These are phyloP conservation scores for Centrocercus urophasianus DNA, from an alignment of 2,113 vertebrate genomes.

Conservation along the genomic window DNA sequence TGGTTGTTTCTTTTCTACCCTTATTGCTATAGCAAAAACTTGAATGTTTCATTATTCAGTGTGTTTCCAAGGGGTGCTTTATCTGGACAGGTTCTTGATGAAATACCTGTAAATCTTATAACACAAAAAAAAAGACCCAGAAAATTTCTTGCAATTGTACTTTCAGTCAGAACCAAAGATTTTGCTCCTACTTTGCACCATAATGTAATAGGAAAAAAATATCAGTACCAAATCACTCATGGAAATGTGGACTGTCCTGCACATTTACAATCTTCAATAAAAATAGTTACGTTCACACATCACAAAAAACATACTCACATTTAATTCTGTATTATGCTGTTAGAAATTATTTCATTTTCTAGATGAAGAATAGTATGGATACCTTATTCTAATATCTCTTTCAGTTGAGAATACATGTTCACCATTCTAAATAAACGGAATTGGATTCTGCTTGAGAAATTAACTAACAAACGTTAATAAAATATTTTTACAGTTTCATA, in stretches of 20 bases:
- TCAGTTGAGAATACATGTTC: not conserved
- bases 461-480: not conserved
- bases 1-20: not conserved
- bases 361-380: not conserved
- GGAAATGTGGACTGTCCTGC: not conserved
- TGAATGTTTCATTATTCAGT: not conserved
- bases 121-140: not conserved
- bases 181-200: not conserved
- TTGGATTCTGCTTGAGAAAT: not conserved
- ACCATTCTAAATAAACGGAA: not conserved
- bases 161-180: not conserved
- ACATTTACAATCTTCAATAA: not conserved
- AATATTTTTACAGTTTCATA: not conserved
- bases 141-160: not conserved
- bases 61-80: not conserved
- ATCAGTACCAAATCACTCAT: not conserved
- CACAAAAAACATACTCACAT: not conserved
- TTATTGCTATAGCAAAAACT: not conserved
- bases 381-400: not conserved
- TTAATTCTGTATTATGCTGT: not conserved
- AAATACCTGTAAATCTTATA: not conserved
- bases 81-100: not conserved
- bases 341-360: not conserved
- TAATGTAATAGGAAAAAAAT: not conserved
- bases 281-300: not conserved